These are phyloP conservation scores for Lepidocolaptes lacrymiger DNA, from an alignment of 2,797 vertebrate genomes.

Conservation along the genomic window DNA sequence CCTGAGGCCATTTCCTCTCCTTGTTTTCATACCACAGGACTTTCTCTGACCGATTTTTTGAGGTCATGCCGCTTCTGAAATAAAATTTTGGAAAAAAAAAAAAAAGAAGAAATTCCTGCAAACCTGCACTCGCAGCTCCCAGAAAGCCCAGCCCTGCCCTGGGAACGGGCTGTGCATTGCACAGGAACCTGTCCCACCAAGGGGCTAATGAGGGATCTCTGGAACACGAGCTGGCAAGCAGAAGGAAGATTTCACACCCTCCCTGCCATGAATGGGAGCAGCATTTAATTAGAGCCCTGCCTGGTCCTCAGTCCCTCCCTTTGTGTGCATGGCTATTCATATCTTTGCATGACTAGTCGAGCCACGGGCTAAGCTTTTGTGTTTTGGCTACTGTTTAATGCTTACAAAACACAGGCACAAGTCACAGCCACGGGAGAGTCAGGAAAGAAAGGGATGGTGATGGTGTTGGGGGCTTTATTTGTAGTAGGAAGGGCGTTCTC, in stretches of 20 bases:
- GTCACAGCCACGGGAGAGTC: background rate
- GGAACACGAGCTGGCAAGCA: constrained; percentile 1
- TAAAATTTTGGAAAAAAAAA: background rate
- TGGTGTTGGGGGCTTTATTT: background rate
- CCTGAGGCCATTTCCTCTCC: background rate
- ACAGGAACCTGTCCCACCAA: background rate
- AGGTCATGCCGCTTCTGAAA: background rate
- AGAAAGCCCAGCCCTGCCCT: background rate
- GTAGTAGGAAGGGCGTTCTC: background rate
- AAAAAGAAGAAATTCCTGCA: background rate
- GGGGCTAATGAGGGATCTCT: background rate
- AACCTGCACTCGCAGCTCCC: background rate
- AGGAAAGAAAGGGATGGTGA: background rate
- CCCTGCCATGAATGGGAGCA: constrained; percentile 23
- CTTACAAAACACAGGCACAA: background rate
- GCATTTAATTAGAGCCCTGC: constrained; percentile 26
- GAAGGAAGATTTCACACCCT: constrained; percentile 35
- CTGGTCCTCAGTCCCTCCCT: constrained; percentile 10
- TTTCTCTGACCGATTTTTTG: background rate
- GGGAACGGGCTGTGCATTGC: background rate
- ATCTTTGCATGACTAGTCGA: background rate
- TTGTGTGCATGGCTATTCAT: constrained; percentile 45
- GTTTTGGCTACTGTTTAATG: background rate
- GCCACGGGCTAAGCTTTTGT: constrained; percentile 35
- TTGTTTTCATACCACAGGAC: background rate